Base-by-base conservation (phyloP, 2,113 vertebrate species). In the Pongo pygmaeus region DNA sequence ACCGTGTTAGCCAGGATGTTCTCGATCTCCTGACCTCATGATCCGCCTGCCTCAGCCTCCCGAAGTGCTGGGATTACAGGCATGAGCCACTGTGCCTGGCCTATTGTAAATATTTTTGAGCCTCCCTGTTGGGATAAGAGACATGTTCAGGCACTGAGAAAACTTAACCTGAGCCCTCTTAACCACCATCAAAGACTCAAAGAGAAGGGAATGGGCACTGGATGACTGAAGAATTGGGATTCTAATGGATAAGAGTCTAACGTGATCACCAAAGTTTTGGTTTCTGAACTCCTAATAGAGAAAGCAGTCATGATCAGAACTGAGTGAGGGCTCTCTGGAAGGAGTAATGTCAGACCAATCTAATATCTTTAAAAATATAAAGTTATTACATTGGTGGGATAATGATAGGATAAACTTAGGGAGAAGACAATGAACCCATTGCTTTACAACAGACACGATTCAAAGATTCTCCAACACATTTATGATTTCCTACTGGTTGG, bases 101-200 rank as follows among this genome's bases (percentile, higher is more conserved):
- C 46, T 46, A 46, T 46, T 93, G 43, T 92, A 72, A 97, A 85
- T 77, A 84, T 78, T 77, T 91, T 72, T 67, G 69, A 55, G n/a
- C 80, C 40, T 95, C 23, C 80, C 93, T 72, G 46, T 74, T 90
- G 52, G 50, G 23, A 69, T 40, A 93, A 67, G 59, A 79, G 23
- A 59, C 46, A 69, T 57, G 30, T 79, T 93, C 72, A 35, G 59
- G 48, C 38, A 80, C 78, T 40, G 64, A 91, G n/a, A 61, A 90
- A 72, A 87, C 38, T 20, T 93, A 77, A 40, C 5, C 35, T 48
- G 67, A 79, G 35, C n/a, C 12, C 32, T 52, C 50, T 46, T 69
- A 91, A 9, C 23, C 55, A 79, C 16, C 89, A 90, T 3, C 43
- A 35, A 95, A 48, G 30, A 52, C n/a, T 84, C 81, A 46, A 72